Base-by-base conservation (phyloP, 1,140 invertebrate species). In the Saccostrea echinata region DNA sequence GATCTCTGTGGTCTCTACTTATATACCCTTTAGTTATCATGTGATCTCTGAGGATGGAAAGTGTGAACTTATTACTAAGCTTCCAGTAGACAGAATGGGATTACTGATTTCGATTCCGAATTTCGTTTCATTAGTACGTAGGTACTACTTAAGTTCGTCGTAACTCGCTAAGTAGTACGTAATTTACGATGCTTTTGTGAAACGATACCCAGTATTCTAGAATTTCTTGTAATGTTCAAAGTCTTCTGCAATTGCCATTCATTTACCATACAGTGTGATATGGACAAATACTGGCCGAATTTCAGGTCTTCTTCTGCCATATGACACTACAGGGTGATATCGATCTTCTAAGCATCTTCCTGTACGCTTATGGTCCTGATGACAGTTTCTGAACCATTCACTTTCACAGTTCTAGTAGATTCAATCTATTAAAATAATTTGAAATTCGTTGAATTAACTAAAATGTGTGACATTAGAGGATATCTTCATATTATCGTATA, bases 181-280 rank as follows among this genome's bases (percentile, higher is more conserved):
- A n/a, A n/a, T n/a, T n/a, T n/a, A n/a, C n/a, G n/a, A n/a, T n/a
- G n/a, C n/a, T n/a, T n/a, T n/a, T n/a, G n/a, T n/a, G n/a, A n/a
- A n/a, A n/a, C n/a, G n/a, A n/a, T n/a, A n/a, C n/a, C 64, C 64
- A 27, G 64, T n/a, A 68, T 27, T 30, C 13, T 27, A 4, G 64
- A 68, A 27, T 68, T 68, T 27, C 64, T 24, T 27, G 64, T 68
- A n/a, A n/a, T 68, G 64, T 68, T 68, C 4, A 68, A 13, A 24
- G n/a, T 68, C 24, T 68, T 68, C 6, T 68, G 64, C 24, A 27
- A n/a, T 1, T 68, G 64, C 24, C 64, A 68, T 68, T 68, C 64
- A 68, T 68, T 68, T 12, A 68, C 18, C 64, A 68, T 68, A n/a
- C 64, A 68, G 64, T 68, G 64, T 68, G 64, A 68, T n/a, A 68